A percentile compares a stretch with the other conserved stretches of the same genome.
phyloP scores from a whole-genome alignment of 35 echinoderm and acorn worm species.

The Ophioderma brevispina region DNA sequence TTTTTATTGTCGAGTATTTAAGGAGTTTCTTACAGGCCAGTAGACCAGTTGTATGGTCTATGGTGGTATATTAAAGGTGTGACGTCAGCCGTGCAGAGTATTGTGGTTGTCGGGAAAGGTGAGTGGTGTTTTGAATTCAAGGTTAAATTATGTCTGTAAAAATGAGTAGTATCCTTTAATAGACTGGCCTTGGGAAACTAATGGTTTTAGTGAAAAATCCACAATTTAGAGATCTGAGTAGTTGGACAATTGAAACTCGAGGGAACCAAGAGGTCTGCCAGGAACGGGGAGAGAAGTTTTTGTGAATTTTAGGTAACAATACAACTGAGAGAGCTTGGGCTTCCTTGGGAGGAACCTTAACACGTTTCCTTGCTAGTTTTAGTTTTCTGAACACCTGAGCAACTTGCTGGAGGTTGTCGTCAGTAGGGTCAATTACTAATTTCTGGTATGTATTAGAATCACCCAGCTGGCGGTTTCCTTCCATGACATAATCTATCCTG shows the following conservation, averaged over 20 bases:
- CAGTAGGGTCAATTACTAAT: not conserved
- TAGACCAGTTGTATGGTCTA: conserved; percentile 5
- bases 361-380: not conserved
- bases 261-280: not conserved
- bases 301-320: conserved; percentile 36
- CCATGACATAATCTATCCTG: not conserved
- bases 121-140: not conserved
- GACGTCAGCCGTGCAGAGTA: conserved; percentile 23
- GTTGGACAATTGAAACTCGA: conserved; percentile 23
- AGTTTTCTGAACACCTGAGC: not conserved
- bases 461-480: not conserved
- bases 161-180: conserved; percentile 28
- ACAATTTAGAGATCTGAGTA: conserved; percentile 12
- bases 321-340: not conserved
- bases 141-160: not conserved
- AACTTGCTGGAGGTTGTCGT: not conserved
- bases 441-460: not conserved
- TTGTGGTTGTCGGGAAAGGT: not conserved
- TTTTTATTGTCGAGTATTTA: not conserved
- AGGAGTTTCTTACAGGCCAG: not conserved
- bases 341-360: not conserved
- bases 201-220: not conserved
- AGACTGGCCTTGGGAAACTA: not conserved
- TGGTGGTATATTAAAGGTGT: conserved; percentile 19
- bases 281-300: not conserved